These are phyloP conservation scores for Chrysina gloriosa DNA, from an alignment of 2,888 invertebrate species.

Conservation along the genomic window DNA sequence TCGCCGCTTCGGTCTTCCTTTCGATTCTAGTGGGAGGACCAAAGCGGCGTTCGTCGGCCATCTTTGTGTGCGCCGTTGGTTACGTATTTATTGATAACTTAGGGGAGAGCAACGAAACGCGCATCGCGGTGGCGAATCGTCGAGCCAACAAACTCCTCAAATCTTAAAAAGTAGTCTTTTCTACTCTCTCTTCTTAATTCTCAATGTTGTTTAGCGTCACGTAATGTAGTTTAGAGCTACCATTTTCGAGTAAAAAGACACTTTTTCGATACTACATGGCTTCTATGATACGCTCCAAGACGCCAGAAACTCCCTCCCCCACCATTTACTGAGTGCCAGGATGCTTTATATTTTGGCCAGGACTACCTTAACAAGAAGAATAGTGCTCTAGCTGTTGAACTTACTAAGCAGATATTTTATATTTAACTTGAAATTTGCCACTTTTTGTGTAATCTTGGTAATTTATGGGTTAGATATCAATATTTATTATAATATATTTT, in stretches of 20 bases:
- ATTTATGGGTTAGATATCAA: background rate
- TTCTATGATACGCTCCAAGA: slow-evolving; percentile 33
- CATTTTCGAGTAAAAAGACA: slow-evolving; percentile 35
- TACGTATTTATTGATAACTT: slow-evolving; percentile 60
- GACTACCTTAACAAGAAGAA: slow-evolving; percentile 40
- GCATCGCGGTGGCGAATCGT: slow-evolving; percentile 97
- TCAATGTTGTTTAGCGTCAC: slow-evolving; percentile 60
- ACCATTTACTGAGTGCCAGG: slow-evolving; percentile 39
- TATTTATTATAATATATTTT: slow-evolving; percentile 4
- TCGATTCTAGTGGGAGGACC: slow-evolving; percentile 13
- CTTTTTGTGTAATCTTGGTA: background rate
- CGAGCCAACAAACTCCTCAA: slow-evolving; percentile 96
- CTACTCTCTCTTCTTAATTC: slow-evolving; percentile 61
- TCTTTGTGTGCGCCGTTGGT: slow-evolving; percentile 54
- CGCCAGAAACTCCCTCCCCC: slow-evolving; percentile 21
- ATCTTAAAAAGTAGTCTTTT: slow-evolving; percentile 67
- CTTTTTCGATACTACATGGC: slow-evolving; percentile 19
- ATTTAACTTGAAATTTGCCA: background rate
- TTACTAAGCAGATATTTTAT: slow-evolving; percentile 1
- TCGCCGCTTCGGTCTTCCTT: slow-evolving; percentile 32
- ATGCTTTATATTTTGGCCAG: slow-evolving; percentile 32
- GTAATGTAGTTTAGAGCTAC: slow-evolving; percentile 43
- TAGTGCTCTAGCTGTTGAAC: slow-evolving; percentile 23
- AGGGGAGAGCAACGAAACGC: slow-evolving; percentile 94
- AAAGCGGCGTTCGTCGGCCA: slow-evolving; percentile 16